phyloP scores from a whole-genome alignment of 1,140 invertebrate species.

The Laupala kohalensis region DNA sequence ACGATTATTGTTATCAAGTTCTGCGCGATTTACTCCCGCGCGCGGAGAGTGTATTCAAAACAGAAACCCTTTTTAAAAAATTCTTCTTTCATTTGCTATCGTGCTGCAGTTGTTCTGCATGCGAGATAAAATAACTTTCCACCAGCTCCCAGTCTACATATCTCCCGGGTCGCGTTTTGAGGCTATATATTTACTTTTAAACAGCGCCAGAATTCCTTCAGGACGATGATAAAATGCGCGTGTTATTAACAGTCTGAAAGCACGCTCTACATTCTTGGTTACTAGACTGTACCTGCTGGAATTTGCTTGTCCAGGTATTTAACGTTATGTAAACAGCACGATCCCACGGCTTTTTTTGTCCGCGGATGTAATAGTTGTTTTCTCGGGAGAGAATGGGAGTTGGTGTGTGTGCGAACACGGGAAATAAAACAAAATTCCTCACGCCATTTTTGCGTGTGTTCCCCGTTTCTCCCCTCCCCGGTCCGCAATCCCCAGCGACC shows the following conservation, averaged over 20 bases:
- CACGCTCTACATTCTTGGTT: not conserved
- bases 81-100: too few species aligned
- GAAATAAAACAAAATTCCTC: not conserved
- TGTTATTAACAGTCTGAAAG: not conserved
- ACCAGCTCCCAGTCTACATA: not conserved
- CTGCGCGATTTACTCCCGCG: not conserved
- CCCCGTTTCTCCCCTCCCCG: not conserved
- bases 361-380: not conserved
- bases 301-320: not conserved
- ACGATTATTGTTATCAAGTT: not conserved
- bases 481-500: too few species aligned
- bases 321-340: not conserved
- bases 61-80: not conserved
- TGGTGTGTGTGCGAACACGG: not conserved
- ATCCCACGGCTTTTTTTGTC: not conserved
- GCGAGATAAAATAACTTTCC: not conserved
- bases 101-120: not conserved
- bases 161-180: not conserved
- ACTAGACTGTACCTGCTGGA: not conserved
- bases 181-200: not conserved
- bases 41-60: not conserved
- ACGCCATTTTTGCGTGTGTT: not conserved
- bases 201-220: not conserved
- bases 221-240: not conserved
- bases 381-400: not conserved